phyloP scores from a whole-genome alignment of 2,888 invertebrate genomes.

The Amorpha juglandis region DNA sequence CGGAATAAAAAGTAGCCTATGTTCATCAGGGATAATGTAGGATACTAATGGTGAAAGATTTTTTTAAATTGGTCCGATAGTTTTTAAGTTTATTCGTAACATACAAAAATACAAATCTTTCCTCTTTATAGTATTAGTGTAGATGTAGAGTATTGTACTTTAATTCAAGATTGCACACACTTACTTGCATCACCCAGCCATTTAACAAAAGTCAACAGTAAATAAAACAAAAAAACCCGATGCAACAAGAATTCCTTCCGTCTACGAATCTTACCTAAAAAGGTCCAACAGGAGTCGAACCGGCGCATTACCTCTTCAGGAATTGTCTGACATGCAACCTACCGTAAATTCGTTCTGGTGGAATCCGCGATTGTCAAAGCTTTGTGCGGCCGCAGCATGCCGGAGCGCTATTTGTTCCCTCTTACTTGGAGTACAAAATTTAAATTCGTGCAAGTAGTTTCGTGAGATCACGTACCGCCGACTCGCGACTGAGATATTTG shows the following conservation, averaged over 20 bases:
- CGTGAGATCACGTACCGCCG: slow-evolving; percentile 48
- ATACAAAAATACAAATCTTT: too few relatives aligned
- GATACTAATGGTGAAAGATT: too few relatives aligned
- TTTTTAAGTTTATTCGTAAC: too few relatives aligned
- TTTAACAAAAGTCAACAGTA: too few relatives aligned
- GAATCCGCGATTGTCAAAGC: slow-evolving; percentile 68
- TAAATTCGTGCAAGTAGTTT: slow-evolving; percentile 51
- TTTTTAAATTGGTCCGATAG: too few relatives aligned
- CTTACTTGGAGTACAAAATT: slow-evolving; percentile 57
- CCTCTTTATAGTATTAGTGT: too few relatives aligned
- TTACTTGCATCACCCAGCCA: too few relatives aligned
- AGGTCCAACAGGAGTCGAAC: neutral
- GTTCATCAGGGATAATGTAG: too few relatives aligned
- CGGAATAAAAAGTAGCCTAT: too few relatives aligned
- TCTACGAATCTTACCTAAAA: neutral
- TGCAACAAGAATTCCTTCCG: neutral
- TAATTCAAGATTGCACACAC: too few relatives aligned
- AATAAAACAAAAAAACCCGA: neutral
- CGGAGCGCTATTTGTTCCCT: slow-evolving; percentile 24
- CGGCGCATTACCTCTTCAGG: slow-evolving; percentile 21
- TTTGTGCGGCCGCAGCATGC: slow-evolving; percentile 62
- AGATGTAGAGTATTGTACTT: too few relatives aligned
- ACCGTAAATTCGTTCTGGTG: slow-evolving; percentile 30
- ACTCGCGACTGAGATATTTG: slow-evolving; percentile 51
- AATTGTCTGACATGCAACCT: slow-evolving; percentile 25